Base-by-base conservation (phyloP, 2,113 vertebrate genomes). In the Equus quagga region DNA sequence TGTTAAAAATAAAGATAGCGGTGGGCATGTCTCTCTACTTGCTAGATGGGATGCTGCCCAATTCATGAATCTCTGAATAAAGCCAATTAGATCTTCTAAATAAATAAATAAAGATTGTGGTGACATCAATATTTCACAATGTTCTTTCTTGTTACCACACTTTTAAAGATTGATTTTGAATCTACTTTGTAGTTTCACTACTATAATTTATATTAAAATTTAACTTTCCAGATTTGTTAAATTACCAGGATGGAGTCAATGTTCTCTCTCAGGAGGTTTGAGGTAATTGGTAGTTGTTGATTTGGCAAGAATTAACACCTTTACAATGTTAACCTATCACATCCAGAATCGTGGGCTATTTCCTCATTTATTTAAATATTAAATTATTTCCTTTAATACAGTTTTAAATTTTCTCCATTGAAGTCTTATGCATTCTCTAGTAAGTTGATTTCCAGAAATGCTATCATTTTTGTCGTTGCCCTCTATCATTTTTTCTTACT, bases 291-390 rank as follows among this genome's bases (percentile, higher is more conserved):
- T 62, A 89, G 12, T 76, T 70, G 49, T 36, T 54, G 44, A 58
- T 79, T 49, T 26, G 33, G 14, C 64, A 95, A 70, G 33, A 69
- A 62, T 17, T 65, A 21, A 65, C 28, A 36, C 7, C 44, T 81
- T 88, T 81, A 62, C 44, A 41, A 56, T 36, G 28, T 88, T 58
- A 82, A 73, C 31, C 41, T 75, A 10, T 88, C 67, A 58, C 26
- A 78, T 70, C 60, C 21, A 51, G 78, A 89, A 93, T 33, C 41
- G 31, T 84, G 44, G 41, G 62, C 21, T 60, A 62, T 84, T n/a
- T 51, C 31, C 11, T 93, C 21, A 78, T 85, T 93, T 83, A 90
- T n/a, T n/a, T 51, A 69, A 79, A 83, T 83, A 51, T 49, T 87
- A 65, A 75, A 75, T 88, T 60, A 23, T 64, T 64, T 58, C 36